Evolutionary conservation across 2,113 vertebrate species (phyloP).

Genomic region (Anolis sagrei): DNA sequence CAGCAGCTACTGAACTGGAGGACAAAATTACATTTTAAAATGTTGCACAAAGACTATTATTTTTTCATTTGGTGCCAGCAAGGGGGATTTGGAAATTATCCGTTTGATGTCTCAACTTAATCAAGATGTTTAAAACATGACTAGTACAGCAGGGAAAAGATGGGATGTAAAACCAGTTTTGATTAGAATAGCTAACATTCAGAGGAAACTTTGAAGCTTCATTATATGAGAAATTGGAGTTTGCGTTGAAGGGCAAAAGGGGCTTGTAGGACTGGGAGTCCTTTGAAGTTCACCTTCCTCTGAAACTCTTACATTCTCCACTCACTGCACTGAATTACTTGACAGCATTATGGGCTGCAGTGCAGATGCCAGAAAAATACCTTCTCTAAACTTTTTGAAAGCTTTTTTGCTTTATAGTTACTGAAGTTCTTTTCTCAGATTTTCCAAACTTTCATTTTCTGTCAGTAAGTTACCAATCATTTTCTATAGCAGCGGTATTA

Average conservation of each 20-base stretch:
- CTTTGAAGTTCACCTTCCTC: not conserved
- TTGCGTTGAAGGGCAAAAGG: not conserved
- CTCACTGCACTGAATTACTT: not conserved
- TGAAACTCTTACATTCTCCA: not conserved
- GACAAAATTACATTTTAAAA: not conserved
- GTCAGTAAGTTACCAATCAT: not conserved
- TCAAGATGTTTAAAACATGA: constrained; percentile 7
- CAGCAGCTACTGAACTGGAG: not conserved
- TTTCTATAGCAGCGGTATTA: not conserved
- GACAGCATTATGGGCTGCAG: not conserved
- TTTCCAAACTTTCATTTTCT: not conserved
- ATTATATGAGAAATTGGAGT: constrained; percentile 25
- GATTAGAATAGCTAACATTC: constrained; percentile 16
- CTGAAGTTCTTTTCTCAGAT: fast-evolving
- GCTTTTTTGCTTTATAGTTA: not conserved
- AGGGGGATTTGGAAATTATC: constrained; percentile 27
- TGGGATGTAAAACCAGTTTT: not conserved
- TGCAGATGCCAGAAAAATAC: not conserved
- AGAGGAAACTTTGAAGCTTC: constrained; percentile 28
- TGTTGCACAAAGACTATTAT: constrained; percentile 1
- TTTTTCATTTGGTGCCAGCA: constrained; percentile 14
- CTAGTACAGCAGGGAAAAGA: constrained; percentile 15
- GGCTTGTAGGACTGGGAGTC: constrained; percentile 2
- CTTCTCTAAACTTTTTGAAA: constrained; percentile 25
- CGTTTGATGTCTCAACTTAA: constrained; percentile 6